phyloP scores from a whole-genome alignment of 1,140 invertebrate genomes.

The Pseudomyrmex flavicornis region DNA sequence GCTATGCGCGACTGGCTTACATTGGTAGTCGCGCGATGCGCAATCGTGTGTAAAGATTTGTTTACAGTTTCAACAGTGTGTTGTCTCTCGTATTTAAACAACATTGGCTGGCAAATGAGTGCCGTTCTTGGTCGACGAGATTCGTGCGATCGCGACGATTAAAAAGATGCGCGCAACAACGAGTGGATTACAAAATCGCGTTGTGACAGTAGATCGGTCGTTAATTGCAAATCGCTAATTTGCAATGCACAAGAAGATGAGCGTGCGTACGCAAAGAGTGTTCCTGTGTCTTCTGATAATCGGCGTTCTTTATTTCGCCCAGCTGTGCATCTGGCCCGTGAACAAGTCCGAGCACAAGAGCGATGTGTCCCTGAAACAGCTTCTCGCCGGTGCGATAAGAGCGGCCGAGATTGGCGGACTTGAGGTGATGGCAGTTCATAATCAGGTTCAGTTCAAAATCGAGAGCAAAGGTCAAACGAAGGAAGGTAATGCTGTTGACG shows the following conservation, averaged over 20 bases:
- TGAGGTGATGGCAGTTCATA: slow-evolving; percentile 89
- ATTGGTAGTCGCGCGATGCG: too few species aligned
- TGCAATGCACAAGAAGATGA: slow-evolving; percentile 89
- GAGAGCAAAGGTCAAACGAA: slow-evolving; percentile 95
- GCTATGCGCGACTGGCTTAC: too few species aligned
- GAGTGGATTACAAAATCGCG: too few species aligned
- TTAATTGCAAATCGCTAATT: slow-evolving; percentile 3
- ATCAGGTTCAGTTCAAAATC: slow-evolving; percentile 87
- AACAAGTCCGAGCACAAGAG: slow-evolving; percentile 42
- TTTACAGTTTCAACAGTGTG: too few species aligned
- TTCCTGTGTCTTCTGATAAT: slow-evolving; percentile 85
- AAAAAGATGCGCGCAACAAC: too few species aligned
- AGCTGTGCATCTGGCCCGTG: slow-evolving; percentile 75
- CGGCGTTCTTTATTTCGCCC: slow-evolving; percentile 73
- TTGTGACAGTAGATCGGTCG: too few species aligned
- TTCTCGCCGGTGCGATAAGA: slow-evolving; percentile 91
- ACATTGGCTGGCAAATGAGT: too few species aligned
- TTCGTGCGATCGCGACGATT: too few species aligned
- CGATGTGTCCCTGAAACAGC: slow-evolving; percentile 89
- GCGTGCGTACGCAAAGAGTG: slow-evolving; percentile 87
- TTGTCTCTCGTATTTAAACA: too few species aligned
- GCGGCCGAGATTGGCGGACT: slow-evolving; percentile 92
- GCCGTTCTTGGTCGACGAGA: too few species aligned
- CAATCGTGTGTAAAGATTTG: too few species aligned
- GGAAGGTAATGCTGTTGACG: slow-evolving; percentile 87